Evolutionary conservation across 92 coral and sea anemone genomes (phyloP).

Genomic region (Paragorgia papillata): DNA sequence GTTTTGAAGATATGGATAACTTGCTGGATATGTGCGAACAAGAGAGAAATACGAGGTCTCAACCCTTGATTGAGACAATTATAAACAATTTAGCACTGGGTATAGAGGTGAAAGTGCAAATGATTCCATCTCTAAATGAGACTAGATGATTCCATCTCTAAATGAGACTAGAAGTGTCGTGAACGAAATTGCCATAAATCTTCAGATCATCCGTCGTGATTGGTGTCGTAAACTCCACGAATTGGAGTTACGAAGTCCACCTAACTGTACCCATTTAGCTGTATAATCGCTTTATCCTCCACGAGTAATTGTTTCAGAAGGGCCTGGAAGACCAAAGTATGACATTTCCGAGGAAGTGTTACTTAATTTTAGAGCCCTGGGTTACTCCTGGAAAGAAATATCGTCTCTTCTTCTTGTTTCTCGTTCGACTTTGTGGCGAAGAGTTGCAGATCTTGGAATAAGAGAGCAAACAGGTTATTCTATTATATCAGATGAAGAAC

Average conservation of each 20-base stretch:
- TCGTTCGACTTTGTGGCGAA: conserved; percentile 54
- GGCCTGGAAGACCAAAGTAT: conserved; percentile 57
- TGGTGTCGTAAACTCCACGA: too few species aligned
- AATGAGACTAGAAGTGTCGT: too few species aligned
- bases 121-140: conserved; percentile 55
- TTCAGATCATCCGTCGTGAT: too few species aligned
- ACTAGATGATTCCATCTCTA: too few species aligned
- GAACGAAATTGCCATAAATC: too few species aligned
- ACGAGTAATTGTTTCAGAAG: conserved; percentile 35
- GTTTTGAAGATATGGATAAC: conserved; percentile 21
- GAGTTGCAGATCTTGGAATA: conserved; percentile 59
- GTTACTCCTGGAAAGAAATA: conserved; percentile 55
- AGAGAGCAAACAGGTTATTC: conserved; percentile 55
- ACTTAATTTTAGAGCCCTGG: conserved; percentile 54
- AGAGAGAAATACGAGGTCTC: conserved; percentile 18
- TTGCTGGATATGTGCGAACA: conserved; percentile 24
- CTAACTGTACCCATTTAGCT: conserved; percentile 50
- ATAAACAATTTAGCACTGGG: conserved; percentile 41
- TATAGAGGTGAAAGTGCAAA: conserved; percentile 53
- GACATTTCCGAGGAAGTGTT: conserved; percentile 59
- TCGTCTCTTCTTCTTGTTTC: conserved; percentile 53
- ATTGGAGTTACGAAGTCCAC: too few species aligned
- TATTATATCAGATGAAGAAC: conserved; percentile 43
- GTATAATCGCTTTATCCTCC: conserved; percentile 48
- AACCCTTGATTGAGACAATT: conserved; percentile 6